Percentiles rank a stretch among this genome's conserved stretches.
Conservation (phyloP, 2,113 vertebrate species). For the Naja naja region DNA sequence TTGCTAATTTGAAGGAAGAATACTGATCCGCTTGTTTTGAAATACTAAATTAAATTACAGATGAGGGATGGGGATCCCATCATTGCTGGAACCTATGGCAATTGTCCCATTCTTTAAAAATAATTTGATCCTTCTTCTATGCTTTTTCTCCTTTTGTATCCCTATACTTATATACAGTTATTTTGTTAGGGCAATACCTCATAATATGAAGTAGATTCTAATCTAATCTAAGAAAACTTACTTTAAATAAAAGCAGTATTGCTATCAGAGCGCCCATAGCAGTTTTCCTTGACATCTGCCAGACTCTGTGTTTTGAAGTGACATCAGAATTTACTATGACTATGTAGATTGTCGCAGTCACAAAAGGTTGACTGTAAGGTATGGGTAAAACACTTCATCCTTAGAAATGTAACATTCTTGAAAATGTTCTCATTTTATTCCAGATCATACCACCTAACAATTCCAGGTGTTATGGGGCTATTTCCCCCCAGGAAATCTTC, state of each 20-base stretch:
- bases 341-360: background rate
- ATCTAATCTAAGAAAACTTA: background rate
- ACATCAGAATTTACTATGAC: background rate
- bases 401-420: background rate
- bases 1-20: background rate
- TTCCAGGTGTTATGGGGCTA: background rate
- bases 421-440: background rate
- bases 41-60: background rate
- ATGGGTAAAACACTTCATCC: background rate
- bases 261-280: background rate
- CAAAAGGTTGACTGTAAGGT: background rate
- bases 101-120: background rate
- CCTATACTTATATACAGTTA: background rate
- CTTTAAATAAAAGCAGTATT: background rate
- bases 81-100: background rate
- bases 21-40: background rate
- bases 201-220: background rate
- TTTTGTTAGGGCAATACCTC: background rate
- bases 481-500: background rate
- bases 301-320: background rate
- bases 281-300: background rate
- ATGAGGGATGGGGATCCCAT: background rate
- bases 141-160: background rate
- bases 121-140: background rate
- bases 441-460: background rate